These are phyloP conservation scores for Eurytoma adleriae DNA, from an alignment of 2,888 invertebrate genomes.

Conservation along the genomic window DNA sequence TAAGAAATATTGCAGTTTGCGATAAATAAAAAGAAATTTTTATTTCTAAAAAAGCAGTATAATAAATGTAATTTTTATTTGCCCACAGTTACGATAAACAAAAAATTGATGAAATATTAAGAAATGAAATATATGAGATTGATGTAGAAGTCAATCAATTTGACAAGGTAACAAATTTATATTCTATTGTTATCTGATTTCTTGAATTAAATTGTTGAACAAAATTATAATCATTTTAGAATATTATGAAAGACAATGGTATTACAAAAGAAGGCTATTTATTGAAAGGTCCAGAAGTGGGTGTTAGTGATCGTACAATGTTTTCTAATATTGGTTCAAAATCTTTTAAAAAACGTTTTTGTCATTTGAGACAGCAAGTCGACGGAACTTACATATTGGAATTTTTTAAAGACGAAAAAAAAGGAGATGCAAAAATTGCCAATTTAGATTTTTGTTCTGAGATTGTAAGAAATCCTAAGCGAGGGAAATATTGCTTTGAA, in stretches of 20 bases:
- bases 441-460: constrained; percentile 96
- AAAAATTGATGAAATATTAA: constrained; percentile 76
- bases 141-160: constrained; percentile 91
- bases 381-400: constrained; percentile 95
- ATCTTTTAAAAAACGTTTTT: constrained; percentile 93
- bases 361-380: constrained; percentile 92
- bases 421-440: constrained; percentile 92
- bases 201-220: constrained; percentile 1
- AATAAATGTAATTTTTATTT: constrained; percentile 22
- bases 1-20: constrained; percentile 69
- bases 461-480: constrained; percentile 91
- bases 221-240: constrained; percentile 68
- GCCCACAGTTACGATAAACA: constrained; percentile 67
- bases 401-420: constrained; percentile 95
- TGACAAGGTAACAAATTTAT: constrained; percentile 80
- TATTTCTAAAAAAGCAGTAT: constrained; percentile 47
- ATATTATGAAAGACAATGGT: constrained; percentile 82
- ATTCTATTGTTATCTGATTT: constrained; percentile 40
- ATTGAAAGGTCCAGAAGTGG: constrained; percentile 93
- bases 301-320: constrained; percentile 88
- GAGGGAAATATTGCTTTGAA: constrained; percentile 92
- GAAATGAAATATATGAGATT: constrained; percentile 92
- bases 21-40: not conserved
- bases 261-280: constrained; percentile 94
- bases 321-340: constrained; percentile 94